These are phyloP conservation scores for Apaloderma vittatum DNA, from an alignment of 2,113 vertebrate genomes.

Conservation along the genomic window DNA sequence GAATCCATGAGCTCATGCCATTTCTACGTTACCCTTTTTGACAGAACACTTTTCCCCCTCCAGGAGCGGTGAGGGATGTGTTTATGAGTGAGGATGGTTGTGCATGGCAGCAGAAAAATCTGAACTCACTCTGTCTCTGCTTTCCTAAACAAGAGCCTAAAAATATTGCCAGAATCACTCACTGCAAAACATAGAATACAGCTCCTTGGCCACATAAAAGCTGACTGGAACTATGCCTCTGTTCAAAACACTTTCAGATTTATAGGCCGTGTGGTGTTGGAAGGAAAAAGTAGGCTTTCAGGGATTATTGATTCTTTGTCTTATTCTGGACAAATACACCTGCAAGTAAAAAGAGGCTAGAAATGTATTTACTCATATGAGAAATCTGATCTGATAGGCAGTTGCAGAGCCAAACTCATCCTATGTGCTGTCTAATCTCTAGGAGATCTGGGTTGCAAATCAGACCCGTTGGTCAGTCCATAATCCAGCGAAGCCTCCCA, in stretches of 20 bases:
- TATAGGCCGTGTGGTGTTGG: not conserved
- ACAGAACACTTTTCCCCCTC: not conserved
- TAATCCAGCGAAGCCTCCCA: not conserved
- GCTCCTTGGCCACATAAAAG: not conserved
- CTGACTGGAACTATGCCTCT: not conserved
- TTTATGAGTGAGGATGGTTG: not conserved
- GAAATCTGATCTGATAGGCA: not conserved
- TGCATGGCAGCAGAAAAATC: not conserved
- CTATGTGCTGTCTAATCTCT: not conserved
- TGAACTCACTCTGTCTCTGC: not conserved
- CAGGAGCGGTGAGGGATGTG: not conserved
- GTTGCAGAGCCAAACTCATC: not conserved
- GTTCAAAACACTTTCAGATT: not conserved
- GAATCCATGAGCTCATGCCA: not conserved
- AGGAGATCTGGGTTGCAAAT: not conserved
- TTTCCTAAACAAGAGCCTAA: constrained; percentile 19
- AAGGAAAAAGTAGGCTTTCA: not conserved
- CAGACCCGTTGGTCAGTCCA: not conserved
- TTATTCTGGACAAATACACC: not conserved
- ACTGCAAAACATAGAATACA: not conserved
- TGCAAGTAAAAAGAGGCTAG: not conserved
- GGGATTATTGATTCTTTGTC: not conserved
- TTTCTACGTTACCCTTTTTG: not conserved
- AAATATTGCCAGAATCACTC: not conserved
- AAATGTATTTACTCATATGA: not conserved